A percentile compares a stretch with the other conserved stretches of the same genome.
These are phyloP conservation scores for Agrotis clavis DNA, from an alignment of 2,888 invertebrate genomes.

Conservation along the genomic window DNA sequence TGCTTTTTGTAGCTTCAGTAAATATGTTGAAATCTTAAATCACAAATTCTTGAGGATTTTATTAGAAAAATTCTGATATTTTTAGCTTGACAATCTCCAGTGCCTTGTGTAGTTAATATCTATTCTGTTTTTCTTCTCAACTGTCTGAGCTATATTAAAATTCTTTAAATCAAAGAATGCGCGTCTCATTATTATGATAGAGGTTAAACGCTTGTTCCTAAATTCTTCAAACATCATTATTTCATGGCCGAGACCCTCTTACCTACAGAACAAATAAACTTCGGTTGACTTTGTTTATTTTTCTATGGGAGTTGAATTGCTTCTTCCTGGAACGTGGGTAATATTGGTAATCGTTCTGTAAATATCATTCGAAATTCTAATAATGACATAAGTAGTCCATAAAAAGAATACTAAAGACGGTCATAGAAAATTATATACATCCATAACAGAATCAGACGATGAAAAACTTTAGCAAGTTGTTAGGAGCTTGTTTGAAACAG, in stretches of 20 bases:
- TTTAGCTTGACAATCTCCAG: slow-evolving; percentile 55
- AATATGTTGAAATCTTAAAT: slow-evolving; percentile 51
- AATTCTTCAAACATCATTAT: slow-evolving; percentile 85
- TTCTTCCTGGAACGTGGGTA: slow-evolving; percentile 84
- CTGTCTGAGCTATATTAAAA: slow-evolving; percentile 66
- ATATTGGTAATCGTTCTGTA: slow-evolving; percentile 85
- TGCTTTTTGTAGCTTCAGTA: slow-evolving; percentile 37
- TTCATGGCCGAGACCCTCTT: slow-evolving; percentile 80
- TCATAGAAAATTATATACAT: slow-evolving; percentile 42
- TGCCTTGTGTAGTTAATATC: slow-evolving; percentile 53
- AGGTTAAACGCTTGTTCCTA: slow-evolving; percentile 74
- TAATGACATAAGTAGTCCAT: slow-evolving; percentile 53
- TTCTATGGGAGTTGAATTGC: slow-evolving; percentile 85
- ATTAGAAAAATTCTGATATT: slow-evolving; percentile 55
- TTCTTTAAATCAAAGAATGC: slow-evolving; percentile 69
- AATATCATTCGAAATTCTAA: slow-evolving; percentile 75
- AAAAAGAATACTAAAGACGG: slow-evolving; percentile 23
- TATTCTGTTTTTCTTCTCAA: slow-evolving; percentile 42
- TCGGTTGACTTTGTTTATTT: slow-evolving; percentile 87
- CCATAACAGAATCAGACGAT: slow-evolving; percentile 16
- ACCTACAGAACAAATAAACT: slow-evolving; percentile 86
- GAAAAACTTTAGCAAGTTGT: slow-evolving; percentile 32
- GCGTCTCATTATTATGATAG: slow-evolving; percentile 67
- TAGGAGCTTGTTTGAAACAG: slow-evolving; percentile 51
- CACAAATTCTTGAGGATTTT: slow-evolving; percentile 54